A percentile compares a stretch with the other conserved stretches of the same genome.
Evolutionary conservation across 2,797 vertebrate species (phyloP).

Genomic region (Gephyroberyx darwinii): DNA sequence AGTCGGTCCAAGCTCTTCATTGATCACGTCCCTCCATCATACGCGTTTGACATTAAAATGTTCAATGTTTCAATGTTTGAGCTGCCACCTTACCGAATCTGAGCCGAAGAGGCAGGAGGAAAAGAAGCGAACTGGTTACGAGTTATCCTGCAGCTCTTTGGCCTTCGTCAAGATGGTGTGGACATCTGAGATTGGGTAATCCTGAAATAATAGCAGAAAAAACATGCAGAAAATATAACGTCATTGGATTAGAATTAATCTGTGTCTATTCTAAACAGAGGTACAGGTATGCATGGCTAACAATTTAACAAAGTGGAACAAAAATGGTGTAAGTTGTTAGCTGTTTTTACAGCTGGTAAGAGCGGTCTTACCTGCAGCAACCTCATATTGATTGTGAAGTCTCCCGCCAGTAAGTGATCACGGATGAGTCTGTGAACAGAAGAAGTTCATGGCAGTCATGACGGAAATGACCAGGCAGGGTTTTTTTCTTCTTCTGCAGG

Average conservation of each 20-base stretch:
- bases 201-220: constrained; percentile 75
- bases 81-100: constrained; percentile 47
- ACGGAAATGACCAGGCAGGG: not conserved
- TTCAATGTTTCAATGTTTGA: constrained; percentile 1
- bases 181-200: constrained; percentile 97
- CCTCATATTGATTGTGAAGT: constrained; percentile 97
- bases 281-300: no score
- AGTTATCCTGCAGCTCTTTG: constrained; percentile 92
- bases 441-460: not conserved
- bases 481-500: not conserved
- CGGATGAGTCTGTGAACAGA: constrained; percentile 89
- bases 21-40: constrained; percentile 26
- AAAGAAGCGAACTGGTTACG: constrained; percentile 74
- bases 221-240: no score
- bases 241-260: no score
- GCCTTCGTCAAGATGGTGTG: constrained; percentile 94
- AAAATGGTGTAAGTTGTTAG: no score
- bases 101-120: constrained; percentile 37
- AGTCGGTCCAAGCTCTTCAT: constrained; percentile 26
- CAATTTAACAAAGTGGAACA: no score
- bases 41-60: constrained; percentile 43
- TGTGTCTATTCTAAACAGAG: no score
- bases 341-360: no score
- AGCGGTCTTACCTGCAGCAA: constrained; percentile 88
- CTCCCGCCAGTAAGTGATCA: constrained; percentile 90